Evolutionary conservation across 2,797 vertebrate species (phyloP).

Genomic region (Mormyrus proboscirostris): DNA sequence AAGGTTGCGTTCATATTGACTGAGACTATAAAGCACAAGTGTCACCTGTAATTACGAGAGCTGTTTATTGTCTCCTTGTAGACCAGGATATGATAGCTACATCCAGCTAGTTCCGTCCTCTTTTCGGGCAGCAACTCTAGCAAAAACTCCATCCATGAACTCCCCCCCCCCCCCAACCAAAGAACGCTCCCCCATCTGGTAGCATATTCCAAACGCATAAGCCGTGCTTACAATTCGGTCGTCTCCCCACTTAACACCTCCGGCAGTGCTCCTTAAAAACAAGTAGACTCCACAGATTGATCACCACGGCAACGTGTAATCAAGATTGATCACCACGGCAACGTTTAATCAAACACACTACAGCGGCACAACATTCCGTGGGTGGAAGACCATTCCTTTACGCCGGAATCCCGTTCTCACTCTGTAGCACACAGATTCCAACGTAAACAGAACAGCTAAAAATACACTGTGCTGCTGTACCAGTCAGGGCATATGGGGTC

Average conservation of each 20-base stretch:
- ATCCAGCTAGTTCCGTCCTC: not conserved
- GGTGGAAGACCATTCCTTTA: not conserved
- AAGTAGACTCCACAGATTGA: not conserved
- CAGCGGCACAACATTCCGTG: not conserved
- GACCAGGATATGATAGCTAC: not conserved
- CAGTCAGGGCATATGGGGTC: not conserved
- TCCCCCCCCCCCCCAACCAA: not conserved
- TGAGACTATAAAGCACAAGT: not conserved
- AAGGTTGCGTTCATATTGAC: not conserved
- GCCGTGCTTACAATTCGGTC: not conserved
- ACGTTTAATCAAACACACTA: not conserved
- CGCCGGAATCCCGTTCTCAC: not conserved
- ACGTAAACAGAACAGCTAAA: slow-evolving; percentile 30
- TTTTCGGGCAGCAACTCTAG: not conserved
- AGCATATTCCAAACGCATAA: not conserved
- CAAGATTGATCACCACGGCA: not conserved
- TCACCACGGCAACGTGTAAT: not conserved
- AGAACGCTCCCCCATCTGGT: not conserved
- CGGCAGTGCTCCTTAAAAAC: not conserved
- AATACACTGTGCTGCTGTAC: slow-evolving; percentile 8
- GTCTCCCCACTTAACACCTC: not conserved
- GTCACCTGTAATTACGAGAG: not conserved
- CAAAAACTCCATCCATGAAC: not conserved
- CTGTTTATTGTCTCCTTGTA: not conserved
- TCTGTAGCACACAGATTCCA: not conserved